Evolutionary conservation across 2,797 vertebrate genomes (phyloP), one percentile per base, ranked within the genome.

Genomic region (Moxostoma hubbsi): DNA sequence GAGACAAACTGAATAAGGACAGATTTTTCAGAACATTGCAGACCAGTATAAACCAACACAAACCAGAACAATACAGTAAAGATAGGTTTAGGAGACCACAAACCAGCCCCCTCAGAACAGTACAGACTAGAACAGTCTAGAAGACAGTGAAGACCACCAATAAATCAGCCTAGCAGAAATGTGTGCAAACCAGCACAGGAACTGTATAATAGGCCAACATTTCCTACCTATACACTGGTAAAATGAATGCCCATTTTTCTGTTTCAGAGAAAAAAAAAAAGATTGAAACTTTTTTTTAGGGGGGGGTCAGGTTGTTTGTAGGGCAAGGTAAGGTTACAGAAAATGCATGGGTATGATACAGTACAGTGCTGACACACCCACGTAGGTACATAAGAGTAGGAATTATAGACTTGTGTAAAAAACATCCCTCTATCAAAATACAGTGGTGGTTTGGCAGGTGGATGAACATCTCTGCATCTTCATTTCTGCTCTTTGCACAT

Each of bases 271-370:
- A 62, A 62, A 12, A 73, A 15, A 51, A 43, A n/a, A n/a, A n/a
- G n/a, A n/a, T n/a, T n/a, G n/a, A n/a, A n/a, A n/a, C n/a, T n/a
- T n/a, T n/a, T n/a, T n/a, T n/a, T n/a, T n/a, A n/a, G 18, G 18
- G 18, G 18, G 1, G 18, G 1, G 18, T 1, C 1, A 2, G 1
- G 2, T 24, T 24, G 18, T 24, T 24, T 1, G 18, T 24, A 24
- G 11, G 36, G 72, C 49, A 68, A 47, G 67, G 59, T 82, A 79
- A 66, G 79, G 68, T 46, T 59, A 84, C 82, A 82, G 82, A 81
- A 86, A 86, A 24, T 1, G 18, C 62, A 63, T 10, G 62, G 57
- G 81, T 64, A 36, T 43, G 59, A 72, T 61, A 71, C 82, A 18
- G 18, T 24, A 24, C 18, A 58, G 13, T 73, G 53, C 10, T 69